Evolutionary conservation across 1,140 invertebrate genomes (phyloP), one percentile per base, ranked within the genome.

Genomic region (Eumaeus atala): DNA sequence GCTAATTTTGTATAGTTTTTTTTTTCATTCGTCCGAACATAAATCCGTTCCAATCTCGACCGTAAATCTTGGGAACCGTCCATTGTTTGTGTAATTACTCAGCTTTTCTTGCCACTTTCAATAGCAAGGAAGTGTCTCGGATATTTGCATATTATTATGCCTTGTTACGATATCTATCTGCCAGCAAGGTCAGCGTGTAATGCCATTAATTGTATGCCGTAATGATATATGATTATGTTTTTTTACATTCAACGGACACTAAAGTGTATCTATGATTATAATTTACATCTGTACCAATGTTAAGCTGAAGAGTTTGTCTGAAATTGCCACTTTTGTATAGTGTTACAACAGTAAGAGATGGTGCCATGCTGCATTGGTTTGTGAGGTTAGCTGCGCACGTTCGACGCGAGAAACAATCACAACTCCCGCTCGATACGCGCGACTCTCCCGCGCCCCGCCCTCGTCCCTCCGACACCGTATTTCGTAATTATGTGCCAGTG

Each of bases 121-220:
- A 59, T 59, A 38, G 34, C 35, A 44, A 59, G 57, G 57, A 59
- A 59, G 57, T 53, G 57, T 59, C 50, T 40, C 56, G 48, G 42
- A 54, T 51, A 49, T 49, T 28, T 49, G 48, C 48, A 49, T 49
- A 33, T 16, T 49, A 49, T 49, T 49, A 34, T 8, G 34, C 11
- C 34, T 51, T 50, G 17, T 34, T 34, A 61, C 61, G 71, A 78
- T 76, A 78, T 73, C 74, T 74, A 76, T 74, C 75, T 54, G 61
- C 57, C 18, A n/a, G 21, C 66, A 78, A 78, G 75, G 73, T 69
- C 71, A 37, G 40, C 35, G 49, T 33, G 59, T 72, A 72, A 74
- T 74, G 67, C 71, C 62, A 70, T 68, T 73, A 73, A 74, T 77
- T 73, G 68, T 67, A 38, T 42, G n/a, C n/a, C n/a, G 21, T 28